phyloP scores from a whole-genome alignment of 2,888 invertebrate genomes.

The Drosophila conformis region DNA sequence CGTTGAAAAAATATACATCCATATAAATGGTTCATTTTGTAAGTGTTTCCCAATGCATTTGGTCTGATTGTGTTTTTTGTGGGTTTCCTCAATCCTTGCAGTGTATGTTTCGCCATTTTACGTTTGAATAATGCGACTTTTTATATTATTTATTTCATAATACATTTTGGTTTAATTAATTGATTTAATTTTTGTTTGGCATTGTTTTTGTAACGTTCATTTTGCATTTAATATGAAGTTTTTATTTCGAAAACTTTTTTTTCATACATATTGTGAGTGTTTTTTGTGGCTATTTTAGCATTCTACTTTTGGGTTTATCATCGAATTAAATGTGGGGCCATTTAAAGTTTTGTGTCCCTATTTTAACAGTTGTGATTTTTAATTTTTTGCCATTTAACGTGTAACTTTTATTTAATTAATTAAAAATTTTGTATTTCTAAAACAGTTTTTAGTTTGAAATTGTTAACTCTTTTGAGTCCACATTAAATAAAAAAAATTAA shows the following conservation, averaged over 20 bases:
- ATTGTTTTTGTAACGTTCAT: background rate
- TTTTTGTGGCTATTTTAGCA: background rate
- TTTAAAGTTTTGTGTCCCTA: background rate
- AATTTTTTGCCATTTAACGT: background rate
- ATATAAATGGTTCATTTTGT: background rate
- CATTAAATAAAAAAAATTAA: background rate
- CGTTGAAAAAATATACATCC: slow-evolving; percentile 16
- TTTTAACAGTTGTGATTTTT: background rate
- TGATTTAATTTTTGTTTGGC: background rate
- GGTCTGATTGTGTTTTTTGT: background rate
- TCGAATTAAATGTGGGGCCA: background rate
- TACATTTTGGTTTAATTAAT: background rate
- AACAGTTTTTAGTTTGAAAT: too few relatives aligned
- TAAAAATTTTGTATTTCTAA: background rate
- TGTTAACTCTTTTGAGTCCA: too few relatives aligned
- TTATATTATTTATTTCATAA: background rate
- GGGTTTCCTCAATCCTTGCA: background rate
- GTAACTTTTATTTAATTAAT: background rate
- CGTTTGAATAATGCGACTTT: background rate
- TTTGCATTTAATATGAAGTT: background rate
- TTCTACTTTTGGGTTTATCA: too few relatives aligned
- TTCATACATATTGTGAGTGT: background rate
- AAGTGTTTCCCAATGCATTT: slow-evolving; percentile 3
- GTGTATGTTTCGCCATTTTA: background rate
- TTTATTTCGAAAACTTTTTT: background rate